Base-by-base conservation (phyloP, 2,113 vertebrate species). In the Gallinago media region DNA sequence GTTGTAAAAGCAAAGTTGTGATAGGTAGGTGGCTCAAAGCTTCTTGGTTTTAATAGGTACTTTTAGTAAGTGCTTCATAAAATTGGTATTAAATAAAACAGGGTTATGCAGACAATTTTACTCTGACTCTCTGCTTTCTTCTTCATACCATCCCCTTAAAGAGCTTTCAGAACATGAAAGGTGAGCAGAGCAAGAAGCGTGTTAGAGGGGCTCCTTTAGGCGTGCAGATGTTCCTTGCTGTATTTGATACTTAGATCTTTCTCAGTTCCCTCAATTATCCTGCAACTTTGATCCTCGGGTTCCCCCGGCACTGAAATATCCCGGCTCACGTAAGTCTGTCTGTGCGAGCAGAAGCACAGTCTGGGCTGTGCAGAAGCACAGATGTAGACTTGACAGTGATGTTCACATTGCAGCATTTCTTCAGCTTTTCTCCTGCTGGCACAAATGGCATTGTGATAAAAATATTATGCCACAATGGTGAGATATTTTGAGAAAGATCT, bases 261-360 rank as follows among this genome's bases (percentile, higher is more conserved):
- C 49, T 63, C 67, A 56, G 26, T 67, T 88, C 29, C 47, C 44
- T 83, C 65, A 40, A 2, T 77, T 88, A 52, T 36, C 13, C 46
- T n/a, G 15, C 29, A 76, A 0, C 52, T 91, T 85, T n/a, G 56
- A 80, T 76, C 50, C 34, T 21, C 12, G 16, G 12, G 12, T 67
- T 88, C 26, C 62, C 10, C 36, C 52, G 74, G 46, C 32, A 36
- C 65, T n/a, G 78, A 79, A 85, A 54, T 59, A 58, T 66, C n/a
- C 18, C 4, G 0, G 21, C 56, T 88, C 15, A 5, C 0, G 0
- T 59, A 63, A 59, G 42, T 76, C 40, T 2, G 0, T 49, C 40
- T 2, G 0, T 49, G n/a, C 59, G 86, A 22, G 46, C 21, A 55
- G 46, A 21, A 47, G 46, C 46, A 20, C 20, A 47, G 46, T 47